Evolutionary conservation across 2,888 invertebrate genomes (phyloP), one percentile per base, ranked within the genome.

Genomic region (Galeruca laticollis): DNA sequence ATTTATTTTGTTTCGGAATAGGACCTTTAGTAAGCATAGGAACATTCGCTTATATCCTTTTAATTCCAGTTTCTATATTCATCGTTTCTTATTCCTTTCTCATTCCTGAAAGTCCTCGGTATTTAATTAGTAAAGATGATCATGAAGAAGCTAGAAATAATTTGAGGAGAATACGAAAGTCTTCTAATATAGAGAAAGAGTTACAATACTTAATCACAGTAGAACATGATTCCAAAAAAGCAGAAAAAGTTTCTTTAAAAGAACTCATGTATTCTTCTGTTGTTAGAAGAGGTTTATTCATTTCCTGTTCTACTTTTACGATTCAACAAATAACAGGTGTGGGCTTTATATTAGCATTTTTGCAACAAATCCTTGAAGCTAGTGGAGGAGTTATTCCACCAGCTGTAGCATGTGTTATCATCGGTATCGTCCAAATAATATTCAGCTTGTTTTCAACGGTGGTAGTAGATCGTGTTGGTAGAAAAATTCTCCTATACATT

Each of bases 401-500:
- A 0, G 87, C 90, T 2, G 79, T 90, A 20, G 90, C 92, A 0
- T 91, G 94, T 15, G 93, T 95, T 62, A 89, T 94, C 60, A 89
- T 96, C 61, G 94, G 92, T 11, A 80, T 87, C 21, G 92, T 95
- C 0, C 94, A 95, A 86, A 86, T 94, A 18, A 78, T 88, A 0
- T 91, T 93, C 0, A 93, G 94, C 0, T 86, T 85, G 26, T 86
- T 92, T n/a, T 92, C 93, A 0, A 92, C 93, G 0, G 77, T 91
- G n/a, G 88, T 94, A 37, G 93, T 93, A 64, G 95, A 95, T 84
- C 87, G 90, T 54, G 87, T 92, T 43, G 95, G 95, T 0, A 86
- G 95, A 47, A 89, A 90, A 67, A 83, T 91, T 0, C 87, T 96
- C 43, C 87, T 95, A 0, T 82, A 94, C 1, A 83, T 90, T 33